phyloP scores from a whole-genome alignment of 2,888 invertebrate species.

The Heliconius hortense region DNA sequence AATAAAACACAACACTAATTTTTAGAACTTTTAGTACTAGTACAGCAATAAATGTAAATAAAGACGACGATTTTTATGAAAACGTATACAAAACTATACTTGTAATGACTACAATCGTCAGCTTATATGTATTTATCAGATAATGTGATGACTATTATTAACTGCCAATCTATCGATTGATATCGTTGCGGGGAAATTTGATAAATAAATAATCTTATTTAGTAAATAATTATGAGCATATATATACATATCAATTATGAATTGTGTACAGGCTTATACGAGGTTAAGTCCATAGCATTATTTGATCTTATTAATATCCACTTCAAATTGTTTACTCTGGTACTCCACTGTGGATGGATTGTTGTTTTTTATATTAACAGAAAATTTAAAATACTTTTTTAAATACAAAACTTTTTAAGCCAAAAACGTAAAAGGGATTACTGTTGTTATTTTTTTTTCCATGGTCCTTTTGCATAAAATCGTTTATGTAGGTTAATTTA shows the following conservation, averaged over 20 bases:
- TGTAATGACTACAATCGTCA: conserved; percentile 37
- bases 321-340: not conserved
- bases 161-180: conserved; percentile 59
- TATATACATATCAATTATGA: conserved; percentile 2
- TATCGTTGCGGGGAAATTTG: conserved; percentile 66
- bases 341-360: not conserved
- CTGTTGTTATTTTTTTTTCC: not conserved
- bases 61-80: conserved; percentile 24
- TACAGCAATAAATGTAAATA: not conserved
- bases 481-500: not conserved
- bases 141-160: conserved; percentile 45
- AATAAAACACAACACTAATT: not conserved
- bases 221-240: not conserved
- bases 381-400: no score
- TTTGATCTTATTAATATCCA: not conserved
- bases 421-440: not conserved
- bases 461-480: not conserved
- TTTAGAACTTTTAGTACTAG: not conserved
- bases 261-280: not conserved
- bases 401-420: not conserved
- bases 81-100: conserved; percentile 35
- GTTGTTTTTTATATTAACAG: not conserved
- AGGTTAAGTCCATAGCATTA: not conserved
- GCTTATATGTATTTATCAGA: conserved; percentile 43
- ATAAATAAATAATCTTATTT: conserved; percentile 44